Evolutionary conservation across 1,140 invertebrate species (phyloP), one percentile per base, ranked within the genome.

Genomic region (Papilio glaucus): DNA sequence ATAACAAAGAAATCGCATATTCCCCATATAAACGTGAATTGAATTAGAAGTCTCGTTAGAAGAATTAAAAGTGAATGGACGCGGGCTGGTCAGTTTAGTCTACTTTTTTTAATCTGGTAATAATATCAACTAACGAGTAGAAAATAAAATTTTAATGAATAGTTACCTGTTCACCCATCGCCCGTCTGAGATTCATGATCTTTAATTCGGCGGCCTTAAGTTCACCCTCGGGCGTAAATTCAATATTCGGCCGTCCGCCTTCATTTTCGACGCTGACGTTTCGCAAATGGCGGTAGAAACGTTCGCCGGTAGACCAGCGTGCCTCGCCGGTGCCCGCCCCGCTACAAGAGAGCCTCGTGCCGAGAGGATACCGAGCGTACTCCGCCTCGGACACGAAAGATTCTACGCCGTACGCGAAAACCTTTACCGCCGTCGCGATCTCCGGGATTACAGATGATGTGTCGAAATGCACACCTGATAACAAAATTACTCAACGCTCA

Each of bases 381-480:
- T 93, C 93, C 0, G 95, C 93, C 83, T 98, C 97, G 39, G 95
- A 96, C 0, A 97, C 92, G 84, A 98, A 98, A 60, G 96, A 96
- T 85, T 98, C 97, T 0, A 98, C 97, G 0, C 97, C 98, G 79
- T 98, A 97, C 13, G 97, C 97, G 86, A 98, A 98, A 67, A 98
- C 97, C 86, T 97, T 97, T 26, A 98, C 96, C 4, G 97, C 97
- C 21, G 97, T 97, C 3, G 97, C 96, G 45, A 98, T 98, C 86
- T 98, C 97, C 75, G 96, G 96, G 74, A 98, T 96, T 6, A 98
- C 89, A 29, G 96, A 96, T 0, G 96, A 96, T 18, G 98, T 98
- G 85, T 98, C 97, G 80, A 98, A 98, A 88, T 98, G 97, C 0
- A 98, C 97, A 72, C 97, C 97, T 98, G 49, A 24, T 75, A 57